Evolutionary conservation across 1,140 invertebrate species (phyloP), one percentile per base, ranked within the genome.

Genomic region (Drosophila arizonae): DNA sequence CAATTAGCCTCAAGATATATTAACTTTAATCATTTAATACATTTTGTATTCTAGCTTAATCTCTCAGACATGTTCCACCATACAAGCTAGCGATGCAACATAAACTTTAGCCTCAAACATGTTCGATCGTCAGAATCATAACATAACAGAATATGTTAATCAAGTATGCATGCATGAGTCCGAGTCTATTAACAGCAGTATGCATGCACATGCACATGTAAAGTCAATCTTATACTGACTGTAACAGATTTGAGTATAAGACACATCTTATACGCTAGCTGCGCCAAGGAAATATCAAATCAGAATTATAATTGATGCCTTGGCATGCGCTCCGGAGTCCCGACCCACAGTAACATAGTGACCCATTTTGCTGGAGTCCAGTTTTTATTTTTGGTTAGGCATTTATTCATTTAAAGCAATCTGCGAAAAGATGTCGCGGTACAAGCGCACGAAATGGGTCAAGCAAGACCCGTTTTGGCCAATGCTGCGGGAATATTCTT

Each of bases 401-500:
- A 65, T 65, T 63, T 60, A 46, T 58, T 33, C 62, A 56, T 33
- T 73, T 69, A n/a, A 30, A 61, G 51, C 39, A 69, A 57, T 70
- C 52, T 41, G 56, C 48, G 33, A 56, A 61, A 69, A 41, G 46
- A 66, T 66, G 63, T 71, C 56, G 24, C 43, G 62, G 21, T 26
- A 17, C 15, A 36, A 26, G n/a, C 52, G 33, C 41, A 24, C 60
- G 39, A 75, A 75, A 75, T 75, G 48, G 72, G 72, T 64, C 72
- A 71, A 30, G 43, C 54, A 9, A 64, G 67, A 75, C 72, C 54
- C 15, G 72, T 70, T 39, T 75, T 51, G 33, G 10, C 15, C 17
- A 13, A 10, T 15, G 64, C 43, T 26, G 17, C 54, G 10, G 39
- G 30, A 62, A 68, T 73, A 51, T 69, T 73, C 64, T 68, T 46